Conservation (phyloP, 2,888 invertebrate species). For the Achlya flavicornis region DNA sequence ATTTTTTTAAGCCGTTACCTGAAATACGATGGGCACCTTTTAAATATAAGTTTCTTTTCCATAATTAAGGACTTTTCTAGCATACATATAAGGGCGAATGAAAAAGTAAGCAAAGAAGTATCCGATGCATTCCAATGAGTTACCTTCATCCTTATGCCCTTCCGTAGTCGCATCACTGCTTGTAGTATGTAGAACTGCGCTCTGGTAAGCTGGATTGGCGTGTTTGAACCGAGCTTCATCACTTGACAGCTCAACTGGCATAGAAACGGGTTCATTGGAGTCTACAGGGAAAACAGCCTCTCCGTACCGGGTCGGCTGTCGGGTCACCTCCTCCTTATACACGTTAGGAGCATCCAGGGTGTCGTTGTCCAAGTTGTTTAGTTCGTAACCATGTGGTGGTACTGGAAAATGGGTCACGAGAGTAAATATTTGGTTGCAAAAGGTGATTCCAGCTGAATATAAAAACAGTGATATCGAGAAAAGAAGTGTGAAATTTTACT, state of each 20-base stretch:
- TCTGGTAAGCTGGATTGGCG: slow-evolving; percentile 89
- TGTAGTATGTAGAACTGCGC: slow-evolving; percentile 87
- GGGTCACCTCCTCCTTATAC: slow-evolving; percentile 74
- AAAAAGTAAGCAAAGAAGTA: too few species aligned
- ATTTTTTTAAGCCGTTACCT: slow-evolving; percentile 87
- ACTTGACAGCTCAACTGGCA: slow-evolving; percentile 69
- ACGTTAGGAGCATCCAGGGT: slow-evolving; percentile 85
- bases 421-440: background rate
- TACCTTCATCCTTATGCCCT: slow-evolving; percentile 75
- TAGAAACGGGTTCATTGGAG: slow-evolving; percentile 75
- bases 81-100: too few species aligned
- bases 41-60: slow-evolving; percentile 12
- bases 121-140: background rate
- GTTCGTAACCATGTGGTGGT: slow-evolving; percentile 86
- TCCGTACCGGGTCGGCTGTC: slow-evolving; percentile 54
- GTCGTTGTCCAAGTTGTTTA: slow-evolving; percentile 87
- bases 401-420: slow-evolving; percentile 60
- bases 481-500: background rate
- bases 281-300: slow-evolving; percentile 71
- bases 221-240: slow-evolving; percentile 86
- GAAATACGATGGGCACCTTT: slow-evolving; percentile 27
- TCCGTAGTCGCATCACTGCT: slow-evolving; percentile 63
- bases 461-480: background rate
- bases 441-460: background rate
- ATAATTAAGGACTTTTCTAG: too few species aligned